Conservation (phyloP, 2,888 invertebrate genomes). For the Heterodera filipjevi region DNA sequence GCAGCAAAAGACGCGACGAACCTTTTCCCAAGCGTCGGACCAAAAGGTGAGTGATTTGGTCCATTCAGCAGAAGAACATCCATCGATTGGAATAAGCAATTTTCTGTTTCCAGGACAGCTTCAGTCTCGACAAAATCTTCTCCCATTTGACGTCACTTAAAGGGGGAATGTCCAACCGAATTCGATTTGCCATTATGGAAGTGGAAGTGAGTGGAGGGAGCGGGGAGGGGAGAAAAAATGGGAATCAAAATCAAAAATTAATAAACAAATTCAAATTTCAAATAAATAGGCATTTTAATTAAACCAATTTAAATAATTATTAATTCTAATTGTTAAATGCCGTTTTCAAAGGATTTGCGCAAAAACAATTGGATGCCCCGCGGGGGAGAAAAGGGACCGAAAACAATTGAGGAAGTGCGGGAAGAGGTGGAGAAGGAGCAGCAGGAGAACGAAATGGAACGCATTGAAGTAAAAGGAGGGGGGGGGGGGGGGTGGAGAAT, state of each 20-base stretch:
- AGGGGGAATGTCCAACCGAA: conserved; percentile 29
- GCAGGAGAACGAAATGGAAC: conserved; percentile 30
- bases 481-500: not conserved
- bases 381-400: conserved; percentile 72
- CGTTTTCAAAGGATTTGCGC: conserved; percentile 31
- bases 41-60: not conserved
- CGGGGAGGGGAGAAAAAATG: no score
- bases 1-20: not conserved
- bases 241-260: no score
- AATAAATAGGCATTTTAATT: no score
- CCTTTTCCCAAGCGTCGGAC: not conserved
- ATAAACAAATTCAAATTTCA: not conserved
- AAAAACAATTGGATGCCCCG: conserved; percentile 32
- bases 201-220: conserved; percentile 4
- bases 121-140: conserved; percentile 23
- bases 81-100: not conserved
- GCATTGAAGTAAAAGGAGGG: conserved; percentile 11
- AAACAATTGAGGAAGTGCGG: conserved; percentile 33
- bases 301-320: no score
- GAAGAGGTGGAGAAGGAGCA: conserved; percentile 35
- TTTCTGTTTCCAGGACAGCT: not conserved
- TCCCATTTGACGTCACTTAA: conserved; percentile 31
- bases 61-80: not conserved
- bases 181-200: conserved; percentile 34
- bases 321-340: not conserved